A percentile compares a stretch with the other conserved stretches of the same genome.
These are phyloP conservation scores for Callosobruchus maculatus DNA, from an alignment of 2,888 invertebrate species.

Conservation along the genomic window DNA sequence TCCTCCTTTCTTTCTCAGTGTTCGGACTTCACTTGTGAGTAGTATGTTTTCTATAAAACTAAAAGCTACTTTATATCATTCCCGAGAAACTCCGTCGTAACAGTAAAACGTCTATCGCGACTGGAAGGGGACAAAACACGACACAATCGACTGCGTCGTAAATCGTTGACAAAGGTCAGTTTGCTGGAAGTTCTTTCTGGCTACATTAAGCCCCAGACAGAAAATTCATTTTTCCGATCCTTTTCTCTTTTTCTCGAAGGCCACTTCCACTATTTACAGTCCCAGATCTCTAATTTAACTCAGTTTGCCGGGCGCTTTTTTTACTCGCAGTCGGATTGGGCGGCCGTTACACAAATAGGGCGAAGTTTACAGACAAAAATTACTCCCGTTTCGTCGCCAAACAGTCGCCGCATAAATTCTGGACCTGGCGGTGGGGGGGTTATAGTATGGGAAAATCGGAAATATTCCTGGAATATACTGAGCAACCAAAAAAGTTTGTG, in stretches of 20 bases:
- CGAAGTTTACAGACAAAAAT: background rate
- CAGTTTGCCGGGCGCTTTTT: background rate
- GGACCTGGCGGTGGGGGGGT: background rate
- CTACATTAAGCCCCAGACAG: background rate
- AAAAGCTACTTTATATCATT: background rate
- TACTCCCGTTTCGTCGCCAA: background rate
- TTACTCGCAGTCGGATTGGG: background rate
- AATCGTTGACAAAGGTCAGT: background rate
- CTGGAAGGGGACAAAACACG: background rate
- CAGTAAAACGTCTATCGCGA: background rate
- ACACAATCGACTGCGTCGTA: background rate
- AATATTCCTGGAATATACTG: background rate
- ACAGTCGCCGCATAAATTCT: background rate
- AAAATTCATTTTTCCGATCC: background rate
- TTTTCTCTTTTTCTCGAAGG: background rate
- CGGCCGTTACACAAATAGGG: background rate
- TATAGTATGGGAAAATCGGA: background rate
- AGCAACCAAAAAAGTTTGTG: too few relatives aligned
- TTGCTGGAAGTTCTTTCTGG: background rate
- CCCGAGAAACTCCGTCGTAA: background rate
- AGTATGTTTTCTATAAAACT: too few relatives aligned
- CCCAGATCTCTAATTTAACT: background rate
- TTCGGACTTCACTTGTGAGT: too few relatives aligned
- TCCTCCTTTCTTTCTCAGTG: too few relatives aligned
- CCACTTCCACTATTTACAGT: background rate